These are phyloP conservation scores for Diacarnus erythraeanus DNA, from an alignment of 37 sponge, comb jelly and placozoan genomes.

Conservation along the genomic window DNA sequence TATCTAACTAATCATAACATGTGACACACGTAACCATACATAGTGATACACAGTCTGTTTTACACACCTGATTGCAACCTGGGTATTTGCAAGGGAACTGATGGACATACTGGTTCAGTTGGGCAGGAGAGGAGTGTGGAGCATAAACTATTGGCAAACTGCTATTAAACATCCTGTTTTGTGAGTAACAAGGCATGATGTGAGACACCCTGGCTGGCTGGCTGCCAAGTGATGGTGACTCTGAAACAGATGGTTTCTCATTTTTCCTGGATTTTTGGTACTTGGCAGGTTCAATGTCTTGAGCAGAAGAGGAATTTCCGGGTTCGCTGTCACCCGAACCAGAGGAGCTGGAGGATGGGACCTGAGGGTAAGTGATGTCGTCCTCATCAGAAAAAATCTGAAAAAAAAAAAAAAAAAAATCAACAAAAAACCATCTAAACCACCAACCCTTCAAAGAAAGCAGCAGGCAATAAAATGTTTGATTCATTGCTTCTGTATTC, in stretches of 20 bases:
- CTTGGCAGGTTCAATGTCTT: not conserved
- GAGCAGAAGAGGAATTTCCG: not conserved
- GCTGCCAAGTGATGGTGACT: not conserved
- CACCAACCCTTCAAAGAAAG: too few species aligned
- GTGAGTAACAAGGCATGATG: not conserved
- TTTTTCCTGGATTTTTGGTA: not conserved
- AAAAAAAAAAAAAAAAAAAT: not conserved
- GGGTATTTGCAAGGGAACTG: conserved; percentile 76
- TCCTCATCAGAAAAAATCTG: conserved; percentile 53
- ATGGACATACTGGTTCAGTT: conserved; percentile 15
- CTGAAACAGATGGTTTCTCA: not conserved
- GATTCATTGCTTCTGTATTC: too few species aligned
- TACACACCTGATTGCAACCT: conserved; percentile 58
- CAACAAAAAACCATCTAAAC: too few species aligned
- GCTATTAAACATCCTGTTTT: not conserved
- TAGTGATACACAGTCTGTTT: too few species aligned
- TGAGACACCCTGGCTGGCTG: not conserved
- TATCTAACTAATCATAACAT: too few species aligned
- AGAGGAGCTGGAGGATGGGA: conserved; percentile 43
- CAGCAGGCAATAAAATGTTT: too few species aligned
- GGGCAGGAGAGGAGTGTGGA: conserved; percentile 26
- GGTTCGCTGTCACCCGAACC: conserved; percentile 26
- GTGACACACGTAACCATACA: too few species aligned
- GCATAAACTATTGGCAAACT: conserved; percentile 42
- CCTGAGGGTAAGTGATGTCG: conserved; percentile 10